Base-by-base conservation (phyloP, 2,888 invertebrate species). In the Cenopis cana region DNA sequence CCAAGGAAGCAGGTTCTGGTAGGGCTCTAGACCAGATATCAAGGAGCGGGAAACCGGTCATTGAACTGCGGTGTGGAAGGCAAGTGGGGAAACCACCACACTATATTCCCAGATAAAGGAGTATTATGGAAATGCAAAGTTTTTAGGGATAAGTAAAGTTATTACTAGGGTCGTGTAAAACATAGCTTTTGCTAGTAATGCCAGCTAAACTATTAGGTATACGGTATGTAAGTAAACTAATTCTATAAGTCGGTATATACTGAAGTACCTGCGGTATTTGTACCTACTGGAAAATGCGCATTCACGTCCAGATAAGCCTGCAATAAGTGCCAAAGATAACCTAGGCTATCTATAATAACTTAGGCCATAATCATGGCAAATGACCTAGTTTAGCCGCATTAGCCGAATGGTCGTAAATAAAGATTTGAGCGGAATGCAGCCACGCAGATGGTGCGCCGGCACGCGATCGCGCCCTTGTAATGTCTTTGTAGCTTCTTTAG, bases 341-440 rank as follows among this genome's bases (percentile, higher is more conserved):
- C 46, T 46, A 46, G 46, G 6, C 46, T 46, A 46, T 46, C 46
- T 46, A n/a, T 46, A 46, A 46, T 54, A 52, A 24, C 52, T 24
- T 29, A 55, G 52, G 52, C 20, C 20, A 62, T 36, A 62, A 52
- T 62, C 33, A 62, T 46, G 66, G 29, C 29, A 33, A 66, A 56
- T 41, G 49, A 9, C 12, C 33, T 57, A 49, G 49, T 57, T 50
- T 20, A 57, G 18, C 57, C 33, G 36, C 64, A 56, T 41, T 49
- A 52, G 17, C 33, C 14, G 36, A 66, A 57, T 20, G 49, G 49
- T 50, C 57, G 41, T 66, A 66, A 56, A 57, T 56, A 49, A 52
- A 49, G 49, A 49, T 57, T 57, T 56, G 49, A 57, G 57, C 66
- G 46, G 18, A 49, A 57, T 57, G 66, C 66, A 57, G 66, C 52